phyloP scores from a whole-genome alignment of 2,888 invertebrate species.

The Lasioglossum zephyrum region DNA sequence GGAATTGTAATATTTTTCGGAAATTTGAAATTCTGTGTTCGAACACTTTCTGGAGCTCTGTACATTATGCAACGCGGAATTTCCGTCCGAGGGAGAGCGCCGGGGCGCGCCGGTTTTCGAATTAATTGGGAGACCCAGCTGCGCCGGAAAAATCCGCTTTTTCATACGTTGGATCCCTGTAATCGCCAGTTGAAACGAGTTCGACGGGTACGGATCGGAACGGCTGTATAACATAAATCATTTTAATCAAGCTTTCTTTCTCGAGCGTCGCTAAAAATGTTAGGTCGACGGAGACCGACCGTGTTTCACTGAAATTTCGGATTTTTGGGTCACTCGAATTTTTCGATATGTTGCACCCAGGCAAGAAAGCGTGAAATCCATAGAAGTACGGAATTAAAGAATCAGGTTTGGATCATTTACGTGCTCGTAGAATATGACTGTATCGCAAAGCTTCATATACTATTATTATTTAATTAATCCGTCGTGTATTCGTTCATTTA shows the following conservation, averaged over 20 bases:
- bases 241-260: slow-evolving; percentile 8
- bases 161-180: neutral
- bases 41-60: neutral
- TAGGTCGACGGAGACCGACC: neutral
- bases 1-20: neutral
- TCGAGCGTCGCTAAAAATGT: neutral
- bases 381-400: neutral
- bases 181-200: slow-evolving; percentile 13
- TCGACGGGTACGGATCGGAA: slow-evolving; percentile 5
- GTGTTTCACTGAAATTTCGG: neutral
- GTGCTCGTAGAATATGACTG: no score
- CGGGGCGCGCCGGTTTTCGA: neutral
- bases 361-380: neutral
- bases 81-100: neutral
- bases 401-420: neutral
- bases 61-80: neutral
- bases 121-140: neutral
- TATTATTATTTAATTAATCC: no score
- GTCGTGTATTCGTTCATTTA: no score
- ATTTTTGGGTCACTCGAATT: neutral
- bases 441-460: no score
- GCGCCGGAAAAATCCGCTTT: slow-evolving; percentile 29
- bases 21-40: neutral
- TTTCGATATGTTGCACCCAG: neutral
- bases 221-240: slow-evolving; percentile 9